Evolutionary conservation across 2,797 vertebrate genomes (phyloP).

Genomic region (Rhynchonycteris naso): DNA sequence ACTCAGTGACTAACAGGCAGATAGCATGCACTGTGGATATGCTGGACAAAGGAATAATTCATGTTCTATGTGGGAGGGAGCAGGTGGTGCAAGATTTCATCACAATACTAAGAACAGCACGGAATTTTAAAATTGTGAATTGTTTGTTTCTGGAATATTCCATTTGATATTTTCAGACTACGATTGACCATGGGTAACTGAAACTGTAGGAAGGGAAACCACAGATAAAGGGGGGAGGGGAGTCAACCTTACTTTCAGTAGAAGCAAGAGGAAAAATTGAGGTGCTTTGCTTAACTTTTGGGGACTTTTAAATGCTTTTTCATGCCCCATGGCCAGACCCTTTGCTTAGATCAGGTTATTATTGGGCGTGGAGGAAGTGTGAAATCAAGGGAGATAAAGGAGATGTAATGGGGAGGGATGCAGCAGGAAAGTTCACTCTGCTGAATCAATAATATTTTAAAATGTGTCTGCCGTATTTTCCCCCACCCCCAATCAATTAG

Average conservation of each 20-base stretch:
- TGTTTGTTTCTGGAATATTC: background rate
- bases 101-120: background rate
- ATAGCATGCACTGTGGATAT: background rate
- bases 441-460: background rate
- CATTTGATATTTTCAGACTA: background rate
- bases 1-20: background rate
- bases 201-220: background rate
- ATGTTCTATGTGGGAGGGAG: background rate
- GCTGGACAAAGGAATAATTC: background rate
- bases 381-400: background rate
- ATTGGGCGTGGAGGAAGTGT: background rate
- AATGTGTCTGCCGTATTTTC: background rate
- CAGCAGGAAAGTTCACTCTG: background rate
- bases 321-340: background rate
- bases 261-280: slow-evolving; percentile 66
- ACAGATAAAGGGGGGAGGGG: background rate
- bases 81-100: background rate
- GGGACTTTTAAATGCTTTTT: slow-evolving; percentile 2
- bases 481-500: background rate
- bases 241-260: background rate
- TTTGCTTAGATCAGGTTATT: background rate
- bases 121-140: background rate
- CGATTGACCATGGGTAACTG: background rate
- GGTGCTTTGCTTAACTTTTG: slow-evolving; percentile 53
- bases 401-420: background rate